Evolutionary conservation across 1,140 invertebrate species (phyloP), one percentile per base, ranked within the genome.

Genomic region (Scylla paramamosain): DNA sequence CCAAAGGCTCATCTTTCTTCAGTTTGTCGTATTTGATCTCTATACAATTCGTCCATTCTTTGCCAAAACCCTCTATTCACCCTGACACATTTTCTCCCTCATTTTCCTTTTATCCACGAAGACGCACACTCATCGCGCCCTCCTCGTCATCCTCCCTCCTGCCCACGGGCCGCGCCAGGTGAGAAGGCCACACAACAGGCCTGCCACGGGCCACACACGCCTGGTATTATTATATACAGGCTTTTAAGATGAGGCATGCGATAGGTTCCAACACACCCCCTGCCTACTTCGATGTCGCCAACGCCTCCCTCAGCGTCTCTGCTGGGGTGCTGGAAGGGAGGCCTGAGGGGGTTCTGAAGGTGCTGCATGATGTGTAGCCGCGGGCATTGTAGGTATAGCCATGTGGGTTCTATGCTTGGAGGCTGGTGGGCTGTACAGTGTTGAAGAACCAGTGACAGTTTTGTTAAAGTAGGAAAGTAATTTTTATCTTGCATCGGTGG

Each of bases 171-270:
- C 67, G 20, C 25, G 25, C 4, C 6, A 77, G 67, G 67, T 77
- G 67, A 12, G 67, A 77, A 77, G 67, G 67, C 67, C 67, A 77
- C 67, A 77, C 67, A 77, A 77, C 67, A 77, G 67, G 67, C 67
- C 67, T 7, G 67, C 67, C 67, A n/a, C 67, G 20, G 67, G 67
- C 67, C 67, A 25, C 67, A 77, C 67, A 77, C 67, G 67, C 67
- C 67, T 20, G 25, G 25, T 77, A 77, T 77, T 77, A 77, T 77
- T 77, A 77, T 77, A 77, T 77, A 87, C 84, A 39, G 39, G 84
- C 84, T 87, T 39, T 87, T 87, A 87, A 87, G 84, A 87, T 87
- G 31, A 31, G 84, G 84, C 31, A 20, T 16, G 31, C 31, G 84
- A 87, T 87, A 87, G 84, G 67, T 20, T 77, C 20, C 67, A n/a